phyloP scores from a whole-genome alignment of 2,797 vertebrate genomes.

The Tenualosa thibaudeaui region DNA sequence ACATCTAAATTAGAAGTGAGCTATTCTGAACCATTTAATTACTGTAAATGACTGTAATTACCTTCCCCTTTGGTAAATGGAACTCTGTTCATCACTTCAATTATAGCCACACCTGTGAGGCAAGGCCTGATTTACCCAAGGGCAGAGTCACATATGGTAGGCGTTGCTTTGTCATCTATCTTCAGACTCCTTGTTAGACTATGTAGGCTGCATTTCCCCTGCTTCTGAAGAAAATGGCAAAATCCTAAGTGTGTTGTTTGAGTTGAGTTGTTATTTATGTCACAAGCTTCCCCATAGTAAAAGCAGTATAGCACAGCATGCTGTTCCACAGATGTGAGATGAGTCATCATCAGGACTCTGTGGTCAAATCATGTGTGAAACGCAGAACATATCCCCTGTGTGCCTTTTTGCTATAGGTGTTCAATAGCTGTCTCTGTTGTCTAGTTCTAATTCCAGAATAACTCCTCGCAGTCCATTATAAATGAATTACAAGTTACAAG shows the following conservation, averaged over 20 bases:
- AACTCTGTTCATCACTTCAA: neutral
- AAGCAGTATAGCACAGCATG: neutral
- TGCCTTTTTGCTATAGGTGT: neutral
- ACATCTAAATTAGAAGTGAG: neutral
- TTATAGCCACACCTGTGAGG: constrained; percentile 5
- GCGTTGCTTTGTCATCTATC: neutral
- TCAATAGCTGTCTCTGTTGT: neutral
- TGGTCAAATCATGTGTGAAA: neutral
- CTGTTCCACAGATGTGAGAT: neutral
- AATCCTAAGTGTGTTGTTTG: neutral
- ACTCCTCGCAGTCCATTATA: neutral
- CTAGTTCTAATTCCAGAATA: neutral
- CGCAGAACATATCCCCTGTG: neutral
- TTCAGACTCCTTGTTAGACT: neutral
- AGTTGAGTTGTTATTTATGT: neutral
- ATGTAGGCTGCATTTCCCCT: neutral
- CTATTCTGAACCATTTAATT: neutral
- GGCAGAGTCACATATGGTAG: neutral
- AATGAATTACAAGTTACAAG: neutral
- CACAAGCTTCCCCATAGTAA: neutral
- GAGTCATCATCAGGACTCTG: neutral
- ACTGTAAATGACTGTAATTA: constrained; percentile 3
- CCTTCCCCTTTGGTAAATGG: neutral
- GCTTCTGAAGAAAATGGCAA: neutral
- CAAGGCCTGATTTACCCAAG: neutral